Evolutionary conservation across 2,797 vertebrate species (phyloP).

Genomic region (Enteromius trimaculatus): DNA sequence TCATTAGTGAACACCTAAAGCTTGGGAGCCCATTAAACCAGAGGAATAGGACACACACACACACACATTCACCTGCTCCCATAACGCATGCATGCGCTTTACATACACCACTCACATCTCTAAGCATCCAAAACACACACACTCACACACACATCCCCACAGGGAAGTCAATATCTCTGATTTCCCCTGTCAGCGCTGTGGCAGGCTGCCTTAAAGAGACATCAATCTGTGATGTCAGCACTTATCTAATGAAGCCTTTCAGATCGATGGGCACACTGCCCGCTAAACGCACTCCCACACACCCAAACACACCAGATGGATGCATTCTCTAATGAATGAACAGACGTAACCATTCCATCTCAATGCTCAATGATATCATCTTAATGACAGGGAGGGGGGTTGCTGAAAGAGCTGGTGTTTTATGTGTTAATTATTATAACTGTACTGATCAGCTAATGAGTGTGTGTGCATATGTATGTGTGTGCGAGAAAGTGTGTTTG

Average conservation of each 20-base stretch:
- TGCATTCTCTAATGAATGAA: slow-evolving; percentile 58
- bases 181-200: slow-evolving; percentile 87
- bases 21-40: slow-evolving; percentile 66
- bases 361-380: slow-evolving; percentile 56
- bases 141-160: slow-evolving; percentile 48
- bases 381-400: slow-evolving; percentile 29
- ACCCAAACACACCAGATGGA: slow-evolving; percentile 54
- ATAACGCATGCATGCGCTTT: slow-evolving; percentile 39
- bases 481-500: slow-evolving; percentile 77
- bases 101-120: slow-evolving; percentile 43
- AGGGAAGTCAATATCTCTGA: slow-evolving; percentile 92
- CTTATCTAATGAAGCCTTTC: slow-evolving; percentile 97
- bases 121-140: slow-evolving; percentile 44
- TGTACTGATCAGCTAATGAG: slow-evolving; percentile 80
- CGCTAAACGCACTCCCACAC: slow-evolving; percentile 55
- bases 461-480: slow-evolving; percentile 81
- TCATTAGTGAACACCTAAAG: slow-evolving; percentile 75
- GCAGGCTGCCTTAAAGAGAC: slow-evolving; percentile 97
- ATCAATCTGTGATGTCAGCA: slow-evolving; percentile 99
- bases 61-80: slow-evolving; percentile 34
- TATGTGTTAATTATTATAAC: slow-evolving; percentile 84
- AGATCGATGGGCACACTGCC: slow-evolving; percentile 90
- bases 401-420: slow-evolving; percentile 60
- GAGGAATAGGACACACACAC: slow-evolving; percentile 52
- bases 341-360: slow-evolving; percentile 56